Evolutionary conservation across 1,140 invertebrate species (phyloP).

Genomic region (Frieseomelitta varia): DNA sequence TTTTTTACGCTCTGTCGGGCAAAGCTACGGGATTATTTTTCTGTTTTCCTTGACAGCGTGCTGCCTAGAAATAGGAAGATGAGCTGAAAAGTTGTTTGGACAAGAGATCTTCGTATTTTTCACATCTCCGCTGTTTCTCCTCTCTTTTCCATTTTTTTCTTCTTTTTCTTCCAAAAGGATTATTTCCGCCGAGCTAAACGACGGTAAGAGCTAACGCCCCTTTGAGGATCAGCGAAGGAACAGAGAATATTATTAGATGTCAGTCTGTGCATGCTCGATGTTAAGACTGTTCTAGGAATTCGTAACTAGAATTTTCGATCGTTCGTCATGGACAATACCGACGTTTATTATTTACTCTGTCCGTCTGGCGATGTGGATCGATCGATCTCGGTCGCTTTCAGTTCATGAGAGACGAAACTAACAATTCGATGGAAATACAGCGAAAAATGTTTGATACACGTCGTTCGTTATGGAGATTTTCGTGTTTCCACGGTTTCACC

Average conservation of each 20-base stretch:
- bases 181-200: background rate
- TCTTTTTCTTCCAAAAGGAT: constrained; percentile 3
- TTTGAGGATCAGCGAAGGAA: background rate
- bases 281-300: background rate
- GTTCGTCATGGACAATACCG: no score
- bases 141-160: background rate
- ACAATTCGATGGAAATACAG: background rate
- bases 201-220: background rate
- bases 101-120: background rate
- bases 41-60: constrained; percentile 18
- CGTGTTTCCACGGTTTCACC: background rate
- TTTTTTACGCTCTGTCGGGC: constrained; percentile 49
- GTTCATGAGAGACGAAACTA: background rate
- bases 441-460: background rate
- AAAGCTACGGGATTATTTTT: constrained; percentile 59
- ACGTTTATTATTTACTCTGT: background rate
- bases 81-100: constrained; percentile 39
- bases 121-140: background rate
- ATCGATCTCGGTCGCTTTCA: background rate
- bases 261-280: background rate
- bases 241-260: constrained; percentile 25
- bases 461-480: background rate
- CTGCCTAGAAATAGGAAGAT: constrained; percentile 30
- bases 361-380: background rate
- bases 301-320: background rate